These are phyloP conservation scores for Aldabrachelys gigantea DNA, from an alignment of 2,113 vertebrate species.

Conservation along the genomic window DNA sequence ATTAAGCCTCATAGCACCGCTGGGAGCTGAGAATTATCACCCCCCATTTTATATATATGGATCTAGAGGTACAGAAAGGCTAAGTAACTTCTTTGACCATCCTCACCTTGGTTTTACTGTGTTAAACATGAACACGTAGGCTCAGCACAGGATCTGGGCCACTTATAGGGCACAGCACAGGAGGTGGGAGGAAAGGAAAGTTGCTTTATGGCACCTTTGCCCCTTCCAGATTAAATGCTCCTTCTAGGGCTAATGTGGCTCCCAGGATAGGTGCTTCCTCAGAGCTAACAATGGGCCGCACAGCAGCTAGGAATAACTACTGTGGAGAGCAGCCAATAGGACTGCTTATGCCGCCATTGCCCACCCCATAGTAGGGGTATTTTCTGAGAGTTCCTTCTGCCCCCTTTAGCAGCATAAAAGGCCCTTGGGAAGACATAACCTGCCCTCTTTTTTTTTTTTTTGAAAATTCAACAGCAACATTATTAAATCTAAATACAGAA, in stretches of 20 bases:
- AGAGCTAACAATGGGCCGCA: neutral
- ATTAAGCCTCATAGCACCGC: neutral
- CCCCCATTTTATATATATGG: neutral
- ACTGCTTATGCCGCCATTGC: slow-evolving; percentile 26
- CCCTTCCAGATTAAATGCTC: neutral
- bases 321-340: slow-evolving; percentile 57
- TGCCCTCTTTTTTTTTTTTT: neutral
- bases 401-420: neutral
- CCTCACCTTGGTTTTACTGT: neutral
- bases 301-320: slow-evolving; percentile 58
- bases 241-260: neutral
- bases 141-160: neutral
- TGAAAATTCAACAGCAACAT: slow-evolving; percentile 16
- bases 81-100: neutral
- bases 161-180: neutral
- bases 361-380: neutral
- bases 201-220: neutral
- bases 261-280: slow-evolving; percentile 1
- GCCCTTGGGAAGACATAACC: neutral
- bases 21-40: neutral
- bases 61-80: neutral
- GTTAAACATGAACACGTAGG: neutral
- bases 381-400: slow-evolving; percentile 25
- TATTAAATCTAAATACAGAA: neutral
- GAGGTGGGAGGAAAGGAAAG: neutral